phyloP scores from a whole-genome alignment of 2,113 vertebrate genomes.

The Pedetes capensis region DNA sequence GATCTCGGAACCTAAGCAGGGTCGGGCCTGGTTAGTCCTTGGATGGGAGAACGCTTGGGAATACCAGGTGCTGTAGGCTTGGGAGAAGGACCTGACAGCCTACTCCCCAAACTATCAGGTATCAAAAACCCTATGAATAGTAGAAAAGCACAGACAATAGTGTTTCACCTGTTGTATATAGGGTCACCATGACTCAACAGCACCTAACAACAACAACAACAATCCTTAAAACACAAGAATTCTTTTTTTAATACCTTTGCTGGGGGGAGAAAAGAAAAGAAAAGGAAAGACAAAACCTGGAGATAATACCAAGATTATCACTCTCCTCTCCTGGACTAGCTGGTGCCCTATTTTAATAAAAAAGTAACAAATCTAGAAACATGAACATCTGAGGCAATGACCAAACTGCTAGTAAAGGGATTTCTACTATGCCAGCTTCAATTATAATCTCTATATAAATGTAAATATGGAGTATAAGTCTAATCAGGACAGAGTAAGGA shows the following conservation, averaged over 20 bases:
- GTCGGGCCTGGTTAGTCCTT: no score
- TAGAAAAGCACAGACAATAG: no score
- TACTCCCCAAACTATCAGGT: no score
- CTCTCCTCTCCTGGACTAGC: neutral
- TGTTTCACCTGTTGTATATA: no score
- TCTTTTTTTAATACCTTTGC: conserved; percentile 17
- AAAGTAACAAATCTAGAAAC: neutral
- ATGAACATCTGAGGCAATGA: neutral
- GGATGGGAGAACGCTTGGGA: no score
- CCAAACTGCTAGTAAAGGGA: neutral
- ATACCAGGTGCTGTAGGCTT: no score
- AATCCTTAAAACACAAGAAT: conserved; percentile 15
- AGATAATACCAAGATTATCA: neutral
- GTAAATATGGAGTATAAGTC: neutral
- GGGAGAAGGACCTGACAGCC: no score
- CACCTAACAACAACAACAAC: no score
- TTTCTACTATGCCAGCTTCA: neutral
- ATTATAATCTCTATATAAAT: neutral
- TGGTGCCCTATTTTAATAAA: neutral
- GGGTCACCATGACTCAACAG: no score
- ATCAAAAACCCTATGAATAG: no score
- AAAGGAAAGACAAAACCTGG: neutral
- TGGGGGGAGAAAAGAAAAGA: neutral
- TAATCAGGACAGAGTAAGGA: neutral
- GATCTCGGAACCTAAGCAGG: no score